Base-by-base conservation (phyloP, 2,888 invertebrate species). In the Xanthorhoe spadicearia region DNA sequence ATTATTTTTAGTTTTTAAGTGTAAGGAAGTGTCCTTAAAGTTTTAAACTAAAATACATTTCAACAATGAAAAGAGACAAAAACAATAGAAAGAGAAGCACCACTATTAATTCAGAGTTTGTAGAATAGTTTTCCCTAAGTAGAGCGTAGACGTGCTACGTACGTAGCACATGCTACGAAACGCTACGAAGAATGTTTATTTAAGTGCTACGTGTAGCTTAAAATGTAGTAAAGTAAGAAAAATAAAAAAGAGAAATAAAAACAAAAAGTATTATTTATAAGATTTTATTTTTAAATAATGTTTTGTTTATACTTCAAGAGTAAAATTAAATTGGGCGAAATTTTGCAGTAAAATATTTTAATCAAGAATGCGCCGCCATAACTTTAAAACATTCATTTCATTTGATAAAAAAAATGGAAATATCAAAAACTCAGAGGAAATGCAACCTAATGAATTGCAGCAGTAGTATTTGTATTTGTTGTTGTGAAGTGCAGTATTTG, bases 81-180 rank as follows among this genome's bases (percentile, higher is more conserved):
- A 43, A 43, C 38, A 13, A 43, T 7, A 13, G 38, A 43, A 43
- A 13, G 13, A 38, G 2, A 43, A 43, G 38, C 13, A 13, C 4
- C 38, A 13, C 38, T 43, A 43, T 43, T 43, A 13, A 43, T 43
- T 43, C 38, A 38, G 38, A 13, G 38, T 43, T 43, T 13, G 32
- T 10, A 43, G 38, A 43, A 43, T 43, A 43, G 38, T 43, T 43
- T 43, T 43, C 13, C 38, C 38, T 51, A 38, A 59, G 50, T 50
- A 55, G 61, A 48, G 57, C 18, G 18, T 23, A 49, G 65, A 52
- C 52, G 52, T 61, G 55, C 65, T 66, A 66, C 66, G 58, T 23
- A 23, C 63, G 57, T 63, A 66, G 66, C 61, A 56, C 56, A 51
- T 64, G 54, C 38, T 57, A 43, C 48, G 19, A 48, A 49, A 10